Evolutionary conservation across 2,113 vertebrate species (phyloP), one percentile per base, ranked within the genome.

Genomic region (Piprites chloris): DNA sequence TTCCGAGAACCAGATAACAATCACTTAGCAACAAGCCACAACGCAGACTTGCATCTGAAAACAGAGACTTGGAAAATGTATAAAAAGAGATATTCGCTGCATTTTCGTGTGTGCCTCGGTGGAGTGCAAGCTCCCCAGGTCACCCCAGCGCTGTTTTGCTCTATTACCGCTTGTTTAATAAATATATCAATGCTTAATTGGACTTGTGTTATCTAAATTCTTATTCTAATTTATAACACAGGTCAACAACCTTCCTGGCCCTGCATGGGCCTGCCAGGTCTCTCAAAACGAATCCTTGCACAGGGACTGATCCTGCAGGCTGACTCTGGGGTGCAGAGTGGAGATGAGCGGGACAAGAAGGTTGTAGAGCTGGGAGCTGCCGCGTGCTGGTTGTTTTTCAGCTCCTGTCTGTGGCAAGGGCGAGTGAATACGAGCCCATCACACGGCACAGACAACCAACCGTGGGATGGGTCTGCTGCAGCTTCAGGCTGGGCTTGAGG

Each of bases 401-500:
- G n/a, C 33, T 90, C 28, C 66, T 1, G 3, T 2, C 1, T 0
- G 30, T 73, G 80, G 39, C 66, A 15, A 30, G 15, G 39, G 22
- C 0, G 0, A 42, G 55, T 0, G 2, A 22, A 32, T 0, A 0
- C 0, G 2, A 69, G 39, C 52, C 32, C 2, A 0, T 59, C 33
- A 18, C 42, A 6, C n/a, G 66, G 52, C 83, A 28, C 1, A 4
- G 86, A 2, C n/a, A 55, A 30, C 76, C n/a, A 55, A 30, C 76
- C 0, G 0, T 21, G 52, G 53, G 18, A 22, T 1, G 0, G 4
- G 19, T 50, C 46, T 13, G 12, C 52, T 13, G 11, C 32, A 19
- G 47, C 62, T 61, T 42, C 69, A 39, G 68, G 39, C 66, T 35
- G 63, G 35, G 22, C 37, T 59, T 7, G 33, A 75, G 49, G 30